phyloP scores from a whole-genome alignment of 2,797 vertebrate genomes.

The Pseudomugil tenellus region DNA sequence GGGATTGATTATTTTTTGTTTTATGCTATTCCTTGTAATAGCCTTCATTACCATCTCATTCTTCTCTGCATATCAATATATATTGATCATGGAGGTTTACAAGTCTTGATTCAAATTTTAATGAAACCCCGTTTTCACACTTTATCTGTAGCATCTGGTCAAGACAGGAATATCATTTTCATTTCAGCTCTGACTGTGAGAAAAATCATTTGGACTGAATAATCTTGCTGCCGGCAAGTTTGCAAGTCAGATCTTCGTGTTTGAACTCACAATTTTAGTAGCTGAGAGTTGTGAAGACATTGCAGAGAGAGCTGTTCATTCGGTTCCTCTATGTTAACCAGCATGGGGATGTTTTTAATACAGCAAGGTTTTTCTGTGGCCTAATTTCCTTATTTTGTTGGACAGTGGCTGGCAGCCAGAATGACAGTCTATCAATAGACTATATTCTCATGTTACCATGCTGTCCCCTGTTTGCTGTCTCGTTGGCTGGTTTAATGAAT shows the following conservation, averaged over 20 bases:
- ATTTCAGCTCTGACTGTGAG: conserved; percentile 8
- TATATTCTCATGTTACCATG: conserved; percentile 59
- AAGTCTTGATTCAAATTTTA: neutral
- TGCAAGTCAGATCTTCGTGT: conserved; percentile 16
- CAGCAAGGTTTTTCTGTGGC: conserved; percentile 21
- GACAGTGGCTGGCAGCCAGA: conserved; percentile 49
- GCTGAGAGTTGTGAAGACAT: conserved; percentile 14
- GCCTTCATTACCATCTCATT: neutral
- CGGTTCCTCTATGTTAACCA: conserved; percentile 15
- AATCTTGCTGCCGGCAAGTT: conserved; percentile 6
- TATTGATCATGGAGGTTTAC: neutral
- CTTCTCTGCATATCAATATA: conserved; percentile 1
- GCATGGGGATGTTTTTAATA: conserved; percentile 30
- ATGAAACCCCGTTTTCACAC: neutral
- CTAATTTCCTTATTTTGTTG: conserved; percentile 50
- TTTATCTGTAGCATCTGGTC: neutral
- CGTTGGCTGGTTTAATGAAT: conserved; percentile 65
- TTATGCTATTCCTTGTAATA: conserved; percentile 5
- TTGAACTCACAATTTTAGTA: conserved; percentile 10
- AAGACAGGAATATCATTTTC: conserved; percentile 12
- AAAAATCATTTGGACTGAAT: conserved; percentile 2
- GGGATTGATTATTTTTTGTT: conserved; percentile 11
- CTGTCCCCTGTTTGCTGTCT: conserved; percentile 54
- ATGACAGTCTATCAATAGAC: conserved; percentile 65
- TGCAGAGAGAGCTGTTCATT: conserved; percentile 17